Evolutionary conservation across 2,797 vertebrate genomes (phyloP), one percentile per base, ranked within the genome.

Genomic region (Lacerta agilis): DNA sequence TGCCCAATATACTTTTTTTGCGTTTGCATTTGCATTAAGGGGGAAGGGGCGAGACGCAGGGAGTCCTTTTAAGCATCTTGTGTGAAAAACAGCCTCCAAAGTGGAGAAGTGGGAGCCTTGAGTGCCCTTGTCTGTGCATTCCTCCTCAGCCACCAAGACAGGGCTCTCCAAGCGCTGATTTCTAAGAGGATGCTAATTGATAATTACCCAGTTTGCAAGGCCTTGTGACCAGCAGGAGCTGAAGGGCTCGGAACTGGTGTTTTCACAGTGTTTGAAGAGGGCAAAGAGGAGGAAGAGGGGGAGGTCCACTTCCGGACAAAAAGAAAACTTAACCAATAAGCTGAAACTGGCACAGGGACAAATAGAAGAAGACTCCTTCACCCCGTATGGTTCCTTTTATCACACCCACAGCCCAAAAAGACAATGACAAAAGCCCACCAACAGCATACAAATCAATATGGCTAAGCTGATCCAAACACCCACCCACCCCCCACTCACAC

Each of bases 121-220:
- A 83, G 75, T 25, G 45, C 27, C 77, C 49, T 87, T 29, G 4
- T 83, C 81, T 33, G 25, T 33, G 41, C 33, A 18, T 49, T 80
- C 38, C 55, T 80, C 23, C 7, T 27, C 8, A 10, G 61, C 29
- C 69, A 15, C 25, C 41, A 72, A 8, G 80, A 64, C 45, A 29
- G 20, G 33, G 8, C 23, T 61, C 29, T 73, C n/a, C 8, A 33
- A 38, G 36, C 13, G 0, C 86, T 61, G 77, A 67, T 84, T 87
- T 76, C 77, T 43, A 27, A 87, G 77, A 61, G 64, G 86, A 41
- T 90, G 41, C 45, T 69, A 81, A 90, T 64, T 90, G 81, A 38
- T 72, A 66, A 86, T 79, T 55, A 66, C 13, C 17, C 81, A n/a
- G n/a, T 83, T 83, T 33, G 41, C 77, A 43, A 79, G 82, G 58